Percentiles rank a stretch among this genome's conserved stretches.
Conservation (phyloP, 1,140 invertebrate species). For the Orius insidiosus region DNA sequence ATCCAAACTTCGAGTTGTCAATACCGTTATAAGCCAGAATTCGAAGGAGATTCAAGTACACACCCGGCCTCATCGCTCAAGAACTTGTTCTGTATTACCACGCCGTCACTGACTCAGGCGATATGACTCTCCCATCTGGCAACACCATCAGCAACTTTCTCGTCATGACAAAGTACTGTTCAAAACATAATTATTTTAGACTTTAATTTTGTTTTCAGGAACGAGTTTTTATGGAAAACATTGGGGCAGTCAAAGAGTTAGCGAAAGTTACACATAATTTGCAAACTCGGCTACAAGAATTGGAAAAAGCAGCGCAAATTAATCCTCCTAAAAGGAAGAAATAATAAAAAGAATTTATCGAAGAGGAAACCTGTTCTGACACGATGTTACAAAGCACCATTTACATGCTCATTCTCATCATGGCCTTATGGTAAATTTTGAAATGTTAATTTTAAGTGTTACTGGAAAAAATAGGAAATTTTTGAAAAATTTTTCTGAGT, state of each 20-base stretch:
- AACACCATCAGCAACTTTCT: constrained; percentile 85
- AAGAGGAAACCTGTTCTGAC: constrained; percentile 50
- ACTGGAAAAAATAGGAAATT: too few relatives aligned
- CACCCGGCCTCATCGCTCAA: constrained; percentile 90
- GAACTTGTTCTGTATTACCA: constrained; percentile 87
- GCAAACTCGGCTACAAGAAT: constrained; percentile 76
- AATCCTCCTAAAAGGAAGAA: constrained; percentile 14
- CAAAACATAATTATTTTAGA: not conserved
- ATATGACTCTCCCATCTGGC: constrained; percentile 69
- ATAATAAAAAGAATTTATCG: constrained; percentile 21
- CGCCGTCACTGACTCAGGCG: constrained; percentile 81
- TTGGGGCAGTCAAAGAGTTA: constrained; percentile 89
- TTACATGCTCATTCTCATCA: constrained; percentile 72
- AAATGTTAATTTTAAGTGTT: too few relatives aligned
- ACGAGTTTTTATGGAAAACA: constrained; percentile 90
- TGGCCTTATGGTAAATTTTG: constrained; percentile 72
- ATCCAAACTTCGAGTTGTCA: constrained; percentile 77
- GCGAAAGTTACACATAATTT: constrained; percentile 89
- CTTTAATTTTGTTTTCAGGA: constrained; percentile 34
- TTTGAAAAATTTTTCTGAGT: too few relatives aligned
- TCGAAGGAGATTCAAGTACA: constrained; percentile 45
- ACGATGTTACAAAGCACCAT: constrained; percentile 76
- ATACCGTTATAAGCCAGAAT: constrained; percentile 74
- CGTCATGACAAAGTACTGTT: constrained; percentile 75
- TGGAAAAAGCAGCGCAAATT: constrained; percentile 60